These are phyloP conservation scores for Holacanthus passer DNA, from an alignment of 2,113 vertebrate species.

Conservation along the genomic window DNA sequence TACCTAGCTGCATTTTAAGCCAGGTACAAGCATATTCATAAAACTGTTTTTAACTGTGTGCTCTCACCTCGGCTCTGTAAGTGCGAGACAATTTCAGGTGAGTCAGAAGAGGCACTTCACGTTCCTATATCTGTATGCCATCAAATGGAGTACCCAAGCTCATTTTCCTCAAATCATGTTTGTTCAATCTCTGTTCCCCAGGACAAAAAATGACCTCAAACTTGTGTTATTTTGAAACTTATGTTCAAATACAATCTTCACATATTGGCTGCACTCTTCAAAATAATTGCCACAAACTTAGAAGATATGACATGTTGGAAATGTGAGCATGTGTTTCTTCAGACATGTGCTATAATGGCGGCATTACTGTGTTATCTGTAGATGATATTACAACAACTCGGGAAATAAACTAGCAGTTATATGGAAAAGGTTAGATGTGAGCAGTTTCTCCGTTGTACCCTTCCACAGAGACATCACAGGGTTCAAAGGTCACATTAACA, in stretches of 20 bases:
- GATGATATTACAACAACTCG: not conserved
- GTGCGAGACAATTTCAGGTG: not conserved
- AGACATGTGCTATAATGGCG: not conserved
- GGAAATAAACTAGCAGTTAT: not conserved
- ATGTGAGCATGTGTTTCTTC: not conserved
- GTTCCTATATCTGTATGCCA: not conserved
- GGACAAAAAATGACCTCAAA: not conserved
- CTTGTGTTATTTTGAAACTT: not conserved
- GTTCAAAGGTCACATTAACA: not conserved
- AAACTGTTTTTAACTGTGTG: not conserved
- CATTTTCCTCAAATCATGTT: conserved; percentile 1
- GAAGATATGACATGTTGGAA: not conserved
- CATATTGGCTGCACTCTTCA: not conserved
- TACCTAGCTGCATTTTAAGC: not conserved
- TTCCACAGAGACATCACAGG: not conserved
- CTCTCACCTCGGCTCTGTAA: not conserved
- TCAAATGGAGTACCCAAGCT: conserved; percentile 4
- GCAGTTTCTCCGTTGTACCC: not conserved
- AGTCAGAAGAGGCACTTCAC: conserved; percentile 6
- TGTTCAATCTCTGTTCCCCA: not conserved
- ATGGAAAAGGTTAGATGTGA: not conserved
- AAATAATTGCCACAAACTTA: not conserved
- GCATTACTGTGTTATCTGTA: too few relatives aligned
- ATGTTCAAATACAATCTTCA: not conserved
- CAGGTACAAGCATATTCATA: not conserved